A percentile compares a stretch with the other conserved stretches of the same genome.
Evolutionary conservation across 2,797 vertebrate genomes (phyloP).

Genomic region (Sternarchorhynchus goeldii): DNA sequence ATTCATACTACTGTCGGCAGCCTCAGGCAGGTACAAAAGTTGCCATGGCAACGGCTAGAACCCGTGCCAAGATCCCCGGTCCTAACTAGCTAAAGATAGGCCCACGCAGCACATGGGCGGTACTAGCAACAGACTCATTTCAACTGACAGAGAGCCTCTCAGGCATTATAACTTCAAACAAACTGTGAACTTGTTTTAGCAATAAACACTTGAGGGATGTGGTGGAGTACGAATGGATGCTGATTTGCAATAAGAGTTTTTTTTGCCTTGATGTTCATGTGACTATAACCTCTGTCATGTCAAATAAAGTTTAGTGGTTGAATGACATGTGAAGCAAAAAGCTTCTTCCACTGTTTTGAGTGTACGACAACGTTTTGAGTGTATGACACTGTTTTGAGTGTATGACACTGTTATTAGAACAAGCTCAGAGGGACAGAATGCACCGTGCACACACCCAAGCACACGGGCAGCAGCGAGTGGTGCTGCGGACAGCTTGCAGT

Average conservation of each 20-base stretch:
- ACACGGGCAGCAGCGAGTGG: slow-evolving; percentile 11
- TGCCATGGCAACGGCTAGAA: slow-evolving; percentile 71
- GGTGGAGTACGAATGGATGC: neutral
- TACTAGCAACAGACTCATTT: slow-evolving; percentile 27
- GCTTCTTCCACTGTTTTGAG: too few relatives aligned
- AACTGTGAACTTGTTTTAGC: neutral
- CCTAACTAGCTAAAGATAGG: slow-evolving; percentile 72
- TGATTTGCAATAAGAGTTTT: neutral
- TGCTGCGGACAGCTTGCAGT: slow-evolving; percentile 52
- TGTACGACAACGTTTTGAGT: neutral
- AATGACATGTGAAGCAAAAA: neutral
- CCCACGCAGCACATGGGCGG: slow-evolving; percentile 44
- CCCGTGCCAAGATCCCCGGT: slow-evolving; percentile 63
- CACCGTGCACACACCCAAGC: neutral
- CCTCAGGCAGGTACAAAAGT: slow-evolving; percentile 60
- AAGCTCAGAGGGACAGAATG: slow-evolving; percentile 51
- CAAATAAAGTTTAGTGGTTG: neutral
- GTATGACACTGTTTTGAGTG: neutral
- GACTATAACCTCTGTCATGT: too few relatives aligned
- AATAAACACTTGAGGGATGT: neutral
- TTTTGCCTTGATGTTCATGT: neutral
- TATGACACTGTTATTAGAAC: neutral
- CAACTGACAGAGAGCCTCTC: slow-evolving; percentile 20
- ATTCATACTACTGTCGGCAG: slow-evolving; percentile 53
- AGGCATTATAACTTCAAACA: neutral